phyloP scores from a whole-genome alignment of 2,113 vertebrate species.

The Aplodontia rufa region DNA sequence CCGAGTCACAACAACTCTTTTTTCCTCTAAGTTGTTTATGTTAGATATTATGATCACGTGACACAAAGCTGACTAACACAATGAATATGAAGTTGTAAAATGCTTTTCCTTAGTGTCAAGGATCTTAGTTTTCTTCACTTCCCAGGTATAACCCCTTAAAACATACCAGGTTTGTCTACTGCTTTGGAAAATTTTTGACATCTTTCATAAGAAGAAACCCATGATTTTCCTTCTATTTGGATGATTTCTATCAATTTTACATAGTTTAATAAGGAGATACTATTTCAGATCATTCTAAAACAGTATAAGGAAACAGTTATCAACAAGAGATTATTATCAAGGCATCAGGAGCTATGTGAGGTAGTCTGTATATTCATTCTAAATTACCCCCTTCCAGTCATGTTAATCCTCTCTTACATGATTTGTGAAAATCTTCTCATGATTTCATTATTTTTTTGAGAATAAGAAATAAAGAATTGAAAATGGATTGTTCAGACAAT shows the following conservation, averaged over 20 bases:
- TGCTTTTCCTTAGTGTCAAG: background rate
- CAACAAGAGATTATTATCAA: background rate
- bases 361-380: background rate
- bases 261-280: background rate
- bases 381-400: background rate
- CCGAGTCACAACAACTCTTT: too few species aligned
- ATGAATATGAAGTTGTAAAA: background rate
- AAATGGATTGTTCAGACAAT: background rate
- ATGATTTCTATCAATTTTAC: background rate
- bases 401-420: background rate
- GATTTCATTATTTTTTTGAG: background rate
- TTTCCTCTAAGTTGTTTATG: too few species aligned
- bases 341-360: background rate
- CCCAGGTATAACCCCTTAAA: background rate
- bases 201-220: background rate
- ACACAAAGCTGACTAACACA: too few species aligned
- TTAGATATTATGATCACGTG: too few species aligned
- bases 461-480: background rate
- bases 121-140: background rate
- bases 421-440: background rate
- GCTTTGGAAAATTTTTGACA: background rate
- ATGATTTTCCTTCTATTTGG: background rate
- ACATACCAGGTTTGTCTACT: background rate
- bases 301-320: background rate
- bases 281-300: background rate